These are phyloP conservation scores for Myiozetetes cayanensis DNA, from an alignment of 2,113 vertebrate species.

Conservation along the genomic window DNA sequence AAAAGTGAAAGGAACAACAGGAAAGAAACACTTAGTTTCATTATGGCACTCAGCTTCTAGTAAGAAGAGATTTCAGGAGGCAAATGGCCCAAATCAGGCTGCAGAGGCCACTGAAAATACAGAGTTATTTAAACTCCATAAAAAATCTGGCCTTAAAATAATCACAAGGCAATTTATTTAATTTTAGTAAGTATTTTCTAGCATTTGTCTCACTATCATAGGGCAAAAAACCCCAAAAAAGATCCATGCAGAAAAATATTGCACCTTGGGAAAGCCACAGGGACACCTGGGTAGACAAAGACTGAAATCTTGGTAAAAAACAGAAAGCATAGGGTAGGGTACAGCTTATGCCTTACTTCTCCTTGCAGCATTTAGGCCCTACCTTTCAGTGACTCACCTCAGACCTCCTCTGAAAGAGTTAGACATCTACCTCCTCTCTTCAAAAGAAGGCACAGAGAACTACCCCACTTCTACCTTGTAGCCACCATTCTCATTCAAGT, in stretches of 20 bases:
- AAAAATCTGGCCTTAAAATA: background rate
- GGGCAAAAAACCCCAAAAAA: background rate
- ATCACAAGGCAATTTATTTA: background rate
- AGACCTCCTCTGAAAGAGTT: background rate
- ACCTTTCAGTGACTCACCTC: background rate
- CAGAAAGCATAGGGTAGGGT: background rate
- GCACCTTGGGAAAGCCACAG: background rate
- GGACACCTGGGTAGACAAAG: background rate
- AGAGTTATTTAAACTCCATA: background rate
- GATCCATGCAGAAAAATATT: background rate
- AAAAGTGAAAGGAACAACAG: background rate
- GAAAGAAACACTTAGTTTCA: background rate
- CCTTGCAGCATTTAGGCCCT: background rate
- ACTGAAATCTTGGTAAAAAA: background rate
- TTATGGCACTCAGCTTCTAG: background rate
- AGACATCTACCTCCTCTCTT: background rate
- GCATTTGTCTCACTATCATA: background rate
- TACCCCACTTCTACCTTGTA: fast-evolving
- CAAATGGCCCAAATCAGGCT: background rate
- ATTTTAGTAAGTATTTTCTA: background rate
- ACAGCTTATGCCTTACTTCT: background rate
- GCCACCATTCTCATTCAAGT: background rate
- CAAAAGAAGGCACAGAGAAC: background rate
- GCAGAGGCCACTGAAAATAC: background rate
- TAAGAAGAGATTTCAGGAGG: background rate